phyloP scores from a whole-genome alignment of 2,113 vertebrate genomes.

The Muscicapa adusta region DNA sequence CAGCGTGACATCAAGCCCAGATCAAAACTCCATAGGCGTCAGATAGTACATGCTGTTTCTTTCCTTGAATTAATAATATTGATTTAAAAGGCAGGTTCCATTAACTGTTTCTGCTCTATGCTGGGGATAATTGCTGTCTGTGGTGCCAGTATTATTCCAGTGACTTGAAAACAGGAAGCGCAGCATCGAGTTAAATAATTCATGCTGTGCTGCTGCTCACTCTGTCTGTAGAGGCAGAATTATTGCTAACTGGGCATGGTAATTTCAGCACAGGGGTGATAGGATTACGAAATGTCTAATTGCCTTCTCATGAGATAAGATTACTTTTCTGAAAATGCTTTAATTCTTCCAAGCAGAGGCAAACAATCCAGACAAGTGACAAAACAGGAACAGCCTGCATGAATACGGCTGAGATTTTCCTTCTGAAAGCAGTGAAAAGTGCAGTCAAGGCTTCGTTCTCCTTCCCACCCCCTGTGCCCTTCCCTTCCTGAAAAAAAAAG shows the following conservation, averaged over 20 bases:
- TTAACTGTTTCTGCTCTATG: constrained; percentile 50
- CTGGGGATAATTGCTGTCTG: constrained; percentile 24
- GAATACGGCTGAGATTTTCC: background rate
- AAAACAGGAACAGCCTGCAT: background rate
- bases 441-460: background rate
- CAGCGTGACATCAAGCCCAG: constrained; percentile 53
- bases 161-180: background rate
- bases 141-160: background rate
- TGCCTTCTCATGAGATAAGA: constrained; percentile 23
- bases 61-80: constrained; percentile 61
- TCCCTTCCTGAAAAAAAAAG: accelerated
- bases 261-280: constrained; percentile 32
- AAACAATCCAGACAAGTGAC: constrained; percentile 27
- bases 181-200: constrained; percentile 54
- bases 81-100: constrained; percentile 54
- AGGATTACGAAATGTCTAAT: constrained; percentile 44
- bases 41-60: constrained; percentile 56
- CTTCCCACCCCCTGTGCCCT: accelerated
- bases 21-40: constrained; percentile 59
- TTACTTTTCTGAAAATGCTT: constrained; percentile 19
- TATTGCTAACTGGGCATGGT: constrained; percentile 11
- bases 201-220: constrained; percentile 40
- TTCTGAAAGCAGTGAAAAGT: background rate
- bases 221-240: constrained; percentile 32
- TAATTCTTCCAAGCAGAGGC: constrained; percentile 9